Evolutionary conservation across 2,113 vertebrate species (phyloP).

Genomic region (Polypterus bichir): DNA sequence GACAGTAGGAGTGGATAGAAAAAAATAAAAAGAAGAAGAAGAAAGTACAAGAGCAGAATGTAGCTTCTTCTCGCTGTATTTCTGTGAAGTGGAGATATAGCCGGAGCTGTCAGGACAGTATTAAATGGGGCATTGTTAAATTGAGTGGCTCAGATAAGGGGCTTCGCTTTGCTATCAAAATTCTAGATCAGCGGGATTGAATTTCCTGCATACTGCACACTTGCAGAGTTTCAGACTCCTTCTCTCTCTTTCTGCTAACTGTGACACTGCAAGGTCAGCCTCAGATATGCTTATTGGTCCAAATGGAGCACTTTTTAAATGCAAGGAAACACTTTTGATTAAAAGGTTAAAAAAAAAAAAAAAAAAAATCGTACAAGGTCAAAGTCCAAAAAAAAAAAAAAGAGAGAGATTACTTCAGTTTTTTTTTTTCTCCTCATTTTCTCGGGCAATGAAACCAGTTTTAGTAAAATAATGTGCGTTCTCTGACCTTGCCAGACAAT

Average conservation of each 20-base stretch:
- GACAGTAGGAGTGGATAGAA: no score
- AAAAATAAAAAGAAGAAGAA: conserved; percentile 14
- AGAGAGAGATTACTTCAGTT: no score
- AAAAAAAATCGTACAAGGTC: conserved; percentile 28
- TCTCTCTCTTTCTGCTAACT: conserved; percentile 40
- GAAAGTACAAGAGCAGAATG: conserved; percentile 29
- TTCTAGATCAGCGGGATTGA: conserved; percentile 74
- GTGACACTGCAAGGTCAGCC: conserved; percentile 61
- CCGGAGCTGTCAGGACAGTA: conserved; percentile 52
- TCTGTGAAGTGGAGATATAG: conserved; percentile 53
- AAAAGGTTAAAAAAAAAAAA: conserved; percentile 40
- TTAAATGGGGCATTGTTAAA: conserved; percentile 76
- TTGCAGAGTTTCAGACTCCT: conserved; percentile 45
- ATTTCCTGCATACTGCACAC: conserved; percentile 74
- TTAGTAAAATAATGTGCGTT: no score
- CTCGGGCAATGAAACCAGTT: no score
- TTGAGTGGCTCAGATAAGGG: conserved; percentile 70
- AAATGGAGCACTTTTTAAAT: conserved; percentile 30
- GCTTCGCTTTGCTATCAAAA: conserved; percentile 63
- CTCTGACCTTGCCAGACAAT: no score
- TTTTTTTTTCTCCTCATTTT: no score
- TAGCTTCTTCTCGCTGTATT: conserved; percentile 40
- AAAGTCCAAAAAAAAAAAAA: conserved; percentile 16
- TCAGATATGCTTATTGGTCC: conserved; percentile 52
- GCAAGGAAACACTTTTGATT: conserved; percentile 30